Base-by-base conservation (phyloP, 1,140 invertebrate genomes). In the Papilio glaucus region DNA sequence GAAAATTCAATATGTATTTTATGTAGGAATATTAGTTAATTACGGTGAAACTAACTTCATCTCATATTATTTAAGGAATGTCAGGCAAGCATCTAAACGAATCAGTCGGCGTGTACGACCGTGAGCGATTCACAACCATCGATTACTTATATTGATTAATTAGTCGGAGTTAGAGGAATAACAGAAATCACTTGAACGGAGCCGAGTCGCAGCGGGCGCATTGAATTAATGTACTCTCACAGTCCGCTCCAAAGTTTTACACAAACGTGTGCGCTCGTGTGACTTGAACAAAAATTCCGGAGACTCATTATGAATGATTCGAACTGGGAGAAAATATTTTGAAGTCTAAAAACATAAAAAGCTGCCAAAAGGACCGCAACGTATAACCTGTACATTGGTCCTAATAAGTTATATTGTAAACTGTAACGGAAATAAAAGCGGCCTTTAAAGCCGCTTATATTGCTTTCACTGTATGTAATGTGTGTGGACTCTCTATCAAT, bases 101-200 rank as follows among this genome's bases (percentile, higher is more conserved):
- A 10, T 33, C 4, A 13, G 41, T 60, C 74, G 2, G 5, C 13
- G n/a, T 49, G 9, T 39, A 15, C n/a, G 7, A 65, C 15, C 62
- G 33, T 21, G n/a, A 33, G 33, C 18, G n/a, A 33, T 10, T 38
- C 29, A 72, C 69, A 78, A 70, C 33, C 72, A 72, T 72, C 74
- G 61, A 78, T 79, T 79, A 77, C 77, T 79, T 79, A 79, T 76
- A 69, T 73, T 79, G 77, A 79, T 79, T 79, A 79, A 79, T 79
- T 79, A 77, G 68, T 63, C 67, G 67, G 67, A 76, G 72, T 74
- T 76, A 72, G 70, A 73, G 70, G 63, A 74, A 72, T 77, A 79
- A 77, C 77, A 79, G 75, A 74, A 72, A 75, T 72, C 75, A 77
- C 67, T 79, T 74, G 65, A 69, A 70, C 68, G 67, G 15, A 69